These are phyloP conservation scores for Acanthurus lineatus DNA, from an alignment of 2,797 vertebrate species.

Conservation along the genomic window DNA sequence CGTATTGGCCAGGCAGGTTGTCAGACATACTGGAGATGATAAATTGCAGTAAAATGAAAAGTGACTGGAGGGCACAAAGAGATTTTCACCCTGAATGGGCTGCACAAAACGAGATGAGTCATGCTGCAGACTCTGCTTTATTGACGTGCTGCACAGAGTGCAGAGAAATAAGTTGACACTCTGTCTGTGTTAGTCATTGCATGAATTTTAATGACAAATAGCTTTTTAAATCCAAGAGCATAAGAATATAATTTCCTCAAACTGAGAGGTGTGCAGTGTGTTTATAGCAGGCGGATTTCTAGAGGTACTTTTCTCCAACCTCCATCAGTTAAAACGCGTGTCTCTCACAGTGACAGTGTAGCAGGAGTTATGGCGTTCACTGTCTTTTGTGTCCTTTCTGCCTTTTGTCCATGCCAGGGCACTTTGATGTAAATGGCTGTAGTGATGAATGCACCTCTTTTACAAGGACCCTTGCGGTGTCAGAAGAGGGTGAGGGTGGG, in stretches of 20 bases:
- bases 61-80: slow-evolving; percentile 64
- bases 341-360: slow-evolving; percentile 46
- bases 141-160: slow-evolving; percentile 46
- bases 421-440: slow-evolving; percentile 76
- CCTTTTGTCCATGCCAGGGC: slow-evolving; percentile 69
- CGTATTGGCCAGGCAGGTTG: slow-evolving; percentile 43
- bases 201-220: not conserved
- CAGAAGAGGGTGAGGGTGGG: slow-evolving; percentile 41
- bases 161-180: slow-evolving; percentile 32
- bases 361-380: slow-evolving; percentile 68
- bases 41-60: slow-evolving; percentile 73
- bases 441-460: slow-evolving; percentile 79
- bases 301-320: not conserved
- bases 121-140: slow-evolving; percentile 62
- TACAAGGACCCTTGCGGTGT: slow-evolving; percentile 65
- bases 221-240: slow-evolving; percentile 4
- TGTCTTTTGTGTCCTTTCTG: slow-evolving; percentile 65
- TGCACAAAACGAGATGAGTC: slow-evolving; percentile 66
- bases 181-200: slow-evolving; percentile 6
- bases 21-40: slow-evolving; percentile 59
- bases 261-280: not conserved
- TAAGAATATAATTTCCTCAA: not conserved
- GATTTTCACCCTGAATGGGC: slow-evolving; percentile 60
- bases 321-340: slow-evolving; percentile 17
- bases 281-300: slow-evolving; percentile 2